Base-by-base conservation (phyloP, 2,888 invertebrate species). In the Cylloceria caligata region DNA sequence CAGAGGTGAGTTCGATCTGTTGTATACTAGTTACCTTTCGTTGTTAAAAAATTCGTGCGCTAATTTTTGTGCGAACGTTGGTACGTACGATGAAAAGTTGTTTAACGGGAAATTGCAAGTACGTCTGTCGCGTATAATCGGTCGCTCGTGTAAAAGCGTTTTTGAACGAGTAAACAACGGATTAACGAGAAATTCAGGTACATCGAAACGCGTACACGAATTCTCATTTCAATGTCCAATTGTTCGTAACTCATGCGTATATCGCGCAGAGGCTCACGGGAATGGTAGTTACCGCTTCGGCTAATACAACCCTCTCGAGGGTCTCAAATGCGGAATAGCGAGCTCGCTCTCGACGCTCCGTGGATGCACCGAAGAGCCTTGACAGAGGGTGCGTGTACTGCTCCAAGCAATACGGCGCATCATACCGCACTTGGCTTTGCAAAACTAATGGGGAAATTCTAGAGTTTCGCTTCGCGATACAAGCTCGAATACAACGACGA, bases 1-100 rank as follows among this genome's bases (percentile, higher is more conserved):
- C 87, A 89, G 62, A 88, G 91, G 92, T 92, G 76, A 92, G 89
- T 84, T 30, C 55, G 6, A 24, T 39, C 73, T 55, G 39, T 16
- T 1, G 49, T 16, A 30, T 39, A 21, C 21, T 11, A 45, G 27
- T 34, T n/a, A 42, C 6, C n/a, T 5, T 4, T 16, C 34, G 45
- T 55, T 21, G 30, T 45, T 34, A 55, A 21, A 47, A n/a, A 36
- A 21, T 39, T 9, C 19, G 39, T 21, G 13, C 24, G 24, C 21
- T 24, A 34, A 60, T 72, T 49, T 24, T 5, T 30, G 24, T 24
- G 34, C 27, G 21, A 79, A 49, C 72, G 45, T 42, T 67, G 39
- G 45, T n/a, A 42, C 11, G 2, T 30, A 21, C 16, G 42, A 47
- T 36, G 2, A 49, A 65, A 65, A 49, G 19, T 52, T 30, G 24